phyloP scores from a whole-genome alignment of 2,888 invertebrate genomes.

The Leucozona laternaria region DNA sequence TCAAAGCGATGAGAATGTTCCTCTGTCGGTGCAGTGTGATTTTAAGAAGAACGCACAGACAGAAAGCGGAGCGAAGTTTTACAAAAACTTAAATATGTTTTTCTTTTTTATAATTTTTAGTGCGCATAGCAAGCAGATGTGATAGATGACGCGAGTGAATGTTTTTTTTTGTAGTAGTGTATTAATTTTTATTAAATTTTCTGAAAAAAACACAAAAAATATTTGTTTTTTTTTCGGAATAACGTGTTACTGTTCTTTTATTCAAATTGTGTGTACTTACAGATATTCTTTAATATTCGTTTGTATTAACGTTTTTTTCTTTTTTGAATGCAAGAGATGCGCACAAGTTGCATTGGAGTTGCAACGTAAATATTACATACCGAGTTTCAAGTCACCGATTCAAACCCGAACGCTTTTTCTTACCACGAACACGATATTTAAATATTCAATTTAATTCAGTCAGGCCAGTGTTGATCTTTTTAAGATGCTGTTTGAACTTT shows the following conservation, averaged over 20 bases:
- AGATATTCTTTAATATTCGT: neutral
- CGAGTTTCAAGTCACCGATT: neutral
- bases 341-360: conserved; percentile 6
- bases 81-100: conserved; percentile 7
- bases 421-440: conserved; percentile 26
- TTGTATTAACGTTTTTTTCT: neutral
- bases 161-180: conserved; percentile 59
- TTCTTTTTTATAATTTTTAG: conserved; percentile 40
- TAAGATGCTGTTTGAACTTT: conserved; percentile 12
- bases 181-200: conserved; percentile 60
- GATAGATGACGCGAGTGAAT: conserved; percentile 71
- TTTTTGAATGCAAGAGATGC: conserved; percentile 14
- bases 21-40: conserved; percentile 60
- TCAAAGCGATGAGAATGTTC: conserved; percentile 41
- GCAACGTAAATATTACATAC: conserved; percentile 1
- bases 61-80: conserved; percentile 69
- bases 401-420: conserved; percentile 6
- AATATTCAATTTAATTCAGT: conserved; percentile 18
- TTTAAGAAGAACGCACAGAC: conserved; percentile 62
- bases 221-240: conserved; percentile 26
- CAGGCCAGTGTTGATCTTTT: conserved; percentile 39
- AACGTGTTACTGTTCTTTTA: conserved; percentile 52
- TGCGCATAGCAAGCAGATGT: conserved; percentile 68
- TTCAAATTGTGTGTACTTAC: conserved; percentile 65
- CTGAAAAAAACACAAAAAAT: conserved; percentile 54